These are phyloP conservation scores for Galagoides demidoff DNA, from an alignment of 2,797 vertebrate genomes.

Conservation along the genomic window DNA sequence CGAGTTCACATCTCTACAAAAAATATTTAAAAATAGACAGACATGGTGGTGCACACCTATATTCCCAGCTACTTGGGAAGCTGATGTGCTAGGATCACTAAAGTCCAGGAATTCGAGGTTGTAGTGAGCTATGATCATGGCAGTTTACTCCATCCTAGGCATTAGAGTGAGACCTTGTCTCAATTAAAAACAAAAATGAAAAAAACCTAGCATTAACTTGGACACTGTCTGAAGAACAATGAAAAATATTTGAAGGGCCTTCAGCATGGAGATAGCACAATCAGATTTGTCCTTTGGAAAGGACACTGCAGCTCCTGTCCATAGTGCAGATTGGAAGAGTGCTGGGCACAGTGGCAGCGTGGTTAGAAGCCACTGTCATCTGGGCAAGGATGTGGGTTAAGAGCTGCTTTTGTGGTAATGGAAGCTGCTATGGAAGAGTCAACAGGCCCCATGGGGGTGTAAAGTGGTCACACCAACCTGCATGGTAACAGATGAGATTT, in stretches of 20 bases:
- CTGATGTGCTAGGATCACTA: not conserved
- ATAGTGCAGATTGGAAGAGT: not conserved
- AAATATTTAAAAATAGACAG: not conserved
- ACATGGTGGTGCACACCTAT: accelerated
- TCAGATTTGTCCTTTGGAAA: not conserved
- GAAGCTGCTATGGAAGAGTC: not conserved
- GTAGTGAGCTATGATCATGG: not conserved
- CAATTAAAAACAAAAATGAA: too few species aligned
- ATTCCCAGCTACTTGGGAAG: not conserved
- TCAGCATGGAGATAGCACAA: not conserved
- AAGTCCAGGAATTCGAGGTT: not conserved
- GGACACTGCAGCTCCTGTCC: not conserved
- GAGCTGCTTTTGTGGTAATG: not conserved
- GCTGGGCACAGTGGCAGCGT: too few species aligned
- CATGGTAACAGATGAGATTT: not conserved
- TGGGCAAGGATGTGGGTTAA: not conserved
- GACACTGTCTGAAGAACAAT: not conserved
- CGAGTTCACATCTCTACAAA: accelerated
- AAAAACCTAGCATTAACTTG: too few species aligned
- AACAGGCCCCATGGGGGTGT: not conserved
- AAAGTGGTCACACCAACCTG: not conserved
- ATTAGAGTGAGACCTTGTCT: not conserved
- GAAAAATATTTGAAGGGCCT: not conserved
- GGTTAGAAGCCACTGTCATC: not conserved
- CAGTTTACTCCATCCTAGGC: not conserved